Base-by-base conservation (phyloP, 2,113 vertebrate species). In the Apteryx mantelli region DNA sequence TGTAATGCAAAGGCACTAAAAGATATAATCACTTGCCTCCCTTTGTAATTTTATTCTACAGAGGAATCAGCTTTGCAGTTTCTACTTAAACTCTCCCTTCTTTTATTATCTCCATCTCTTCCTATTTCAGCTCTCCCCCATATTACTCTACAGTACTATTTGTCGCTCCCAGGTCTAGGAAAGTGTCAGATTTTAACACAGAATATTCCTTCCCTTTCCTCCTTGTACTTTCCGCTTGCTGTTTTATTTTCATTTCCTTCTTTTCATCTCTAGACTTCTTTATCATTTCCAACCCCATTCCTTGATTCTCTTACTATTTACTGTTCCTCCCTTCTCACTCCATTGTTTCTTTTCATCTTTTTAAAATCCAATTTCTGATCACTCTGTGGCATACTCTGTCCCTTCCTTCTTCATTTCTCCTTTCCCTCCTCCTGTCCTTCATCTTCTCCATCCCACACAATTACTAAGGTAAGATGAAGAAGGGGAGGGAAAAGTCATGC, bases 11-110 rank as follows among this genome's bases (percentile, higher is more conserved):
- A 89, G 34, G n/a, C 77, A 86, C 55, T 28, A n/a, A 93, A 93
- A 94, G 88, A 86, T 90, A 83, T 86, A 95, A 94, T 93, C 94
- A 88, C 74, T 93, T 83, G 14, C 44, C 82, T 88, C 52, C 38
- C 53, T 48, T 61, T 15, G 38, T 75, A 94, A 92, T 88, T 91
- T 74, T 87, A 10, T 84, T 91, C 56, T 64, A 71, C 64, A 94
- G 84, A 83, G 86, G 28, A 40, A 88, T 63, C 5, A 73, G 34
- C 75, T 93, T 74, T 50, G 20, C 13, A 55, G 26, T 78, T 96
- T 88, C 64, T 84, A 26, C 84, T 64, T 85, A 78, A 81, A 58
- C 6, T 64, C 20, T 89, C 36, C 9, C 11, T 85, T 91, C 88
- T 85, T 89, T 91, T 90, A 42, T 55, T 60, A 44, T 65, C 10